These are phyloP conservation scores for Tonatia bakeri DNA, from an alignment of 2,113 vertebrate species.

Conservation along the genomic window DNA sequence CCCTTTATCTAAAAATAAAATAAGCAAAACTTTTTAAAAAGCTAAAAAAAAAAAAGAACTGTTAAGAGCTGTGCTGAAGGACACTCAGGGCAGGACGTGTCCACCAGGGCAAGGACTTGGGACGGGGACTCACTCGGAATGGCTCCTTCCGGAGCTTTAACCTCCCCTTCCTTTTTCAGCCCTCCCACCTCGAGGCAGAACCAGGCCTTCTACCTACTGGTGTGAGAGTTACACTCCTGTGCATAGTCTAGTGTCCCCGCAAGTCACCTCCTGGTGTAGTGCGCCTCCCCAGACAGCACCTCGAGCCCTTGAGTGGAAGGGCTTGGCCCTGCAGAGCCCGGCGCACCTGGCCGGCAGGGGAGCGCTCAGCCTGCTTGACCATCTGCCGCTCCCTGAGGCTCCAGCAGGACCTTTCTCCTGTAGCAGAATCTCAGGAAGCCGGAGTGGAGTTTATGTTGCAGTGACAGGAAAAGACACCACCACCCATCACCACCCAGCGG, in stretches of 20 bases:
- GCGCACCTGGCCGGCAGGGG: not conserved
- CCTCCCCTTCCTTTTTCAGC: accelerated
- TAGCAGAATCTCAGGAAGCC: not conserved
- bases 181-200: not conserved
- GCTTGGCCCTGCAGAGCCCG: not conserved
- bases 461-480: accelerated
- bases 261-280: conserved; percentile 49
- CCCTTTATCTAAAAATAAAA: too few species aligned
- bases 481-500: accelerated
- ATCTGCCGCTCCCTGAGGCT: not conserved
- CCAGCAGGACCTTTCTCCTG: not conserved
- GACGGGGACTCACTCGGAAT: not conserved
- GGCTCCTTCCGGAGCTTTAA: not conserved
- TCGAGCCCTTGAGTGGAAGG: not conserved
- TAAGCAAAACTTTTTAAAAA: too few species aligned
- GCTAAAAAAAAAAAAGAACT: not conserved
- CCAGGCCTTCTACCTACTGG: not conserved
- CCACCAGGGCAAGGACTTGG: accelerated
- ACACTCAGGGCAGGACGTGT: accelerated
- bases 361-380: not conserved
- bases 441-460: not conserved
- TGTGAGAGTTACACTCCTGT: not conserved
- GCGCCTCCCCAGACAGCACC: conserved; percentile 43
- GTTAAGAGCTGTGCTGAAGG: not conserved
- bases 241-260: not conserved